Base-by-base conservation (phyloP, 2,888 invertebrate species). In the Lathronympha strigana region DNA sequence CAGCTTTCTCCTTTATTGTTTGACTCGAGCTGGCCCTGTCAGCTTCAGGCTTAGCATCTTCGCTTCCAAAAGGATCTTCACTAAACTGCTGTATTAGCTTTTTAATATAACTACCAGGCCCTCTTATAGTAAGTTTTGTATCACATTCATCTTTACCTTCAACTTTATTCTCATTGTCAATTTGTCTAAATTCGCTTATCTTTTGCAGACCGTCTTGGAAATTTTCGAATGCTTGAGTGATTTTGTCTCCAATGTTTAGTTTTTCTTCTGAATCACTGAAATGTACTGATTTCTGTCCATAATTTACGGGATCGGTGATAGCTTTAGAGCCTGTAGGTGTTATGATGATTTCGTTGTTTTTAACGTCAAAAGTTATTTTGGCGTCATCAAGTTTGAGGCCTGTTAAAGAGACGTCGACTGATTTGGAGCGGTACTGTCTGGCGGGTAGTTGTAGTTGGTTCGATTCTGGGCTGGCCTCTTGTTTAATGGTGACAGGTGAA, bases 391-490 rank as follows among this genome's bases (percentile, higher is more conserved):
- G 71, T 38, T 77, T 81, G 4, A 91, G 70, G 1, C 84, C 84
- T 1, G 86, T 76, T 1, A 92, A 81, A 0, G 92, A 87, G 1
- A 93, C 90, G 68, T 93, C 94, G 1, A 94, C 92, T 0, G 94
- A 94, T 79, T 92, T 93, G 0, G 94, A 94, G 38, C 94, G 81
- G 69, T 83, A 85, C 69, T 93, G 93, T 67, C 92, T 86, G 63
- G 79, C 66, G 13, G 91, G 91, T 13, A 89, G 79, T 68, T 83
- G 81, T 0, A 91, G 77, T 73, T 90, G 91, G 72, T 89, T 88
- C 1, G 81, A 63, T 19, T 90, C 91, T 5, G 74, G 49, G 67
- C 61, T 74, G 4, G 64, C 67, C 5, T 88, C 86, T 71, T 82
- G 85, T 69, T 87, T 90, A 67, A 83, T 82, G 2, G 80, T 78